Percentiles rank a stretch among this genome's conserved stretches.
Evolutionary conservation across 2,888 invertebrate genomes (phyloP).

Genomic region (Rhyacophila evoluta): DNA sequence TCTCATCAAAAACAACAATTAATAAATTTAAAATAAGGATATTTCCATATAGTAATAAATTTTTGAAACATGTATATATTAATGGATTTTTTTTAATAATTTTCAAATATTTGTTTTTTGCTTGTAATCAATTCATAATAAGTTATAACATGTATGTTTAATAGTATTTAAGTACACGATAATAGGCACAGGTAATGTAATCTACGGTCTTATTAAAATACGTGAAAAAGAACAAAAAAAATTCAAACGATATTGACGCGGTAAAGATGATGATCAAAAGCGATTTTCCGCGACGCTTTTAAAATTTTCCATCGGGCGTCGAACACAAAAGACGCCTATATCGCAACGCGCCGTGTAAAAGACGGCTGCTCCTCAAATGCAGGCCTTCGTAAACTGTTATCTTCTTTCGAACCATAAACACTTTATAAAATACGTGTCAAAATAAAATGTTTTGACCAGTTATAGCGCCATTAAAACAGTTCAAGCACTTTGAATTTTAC

Average conservation of each 20-base stretch:
- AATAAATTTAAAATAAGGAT: too few species aligned
- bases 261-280: constrained; percentile 19
- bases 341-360: not conserved
- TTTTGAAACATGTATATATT: too few species aligned
- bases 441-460: not conserved
- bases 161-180: too few species aligned
- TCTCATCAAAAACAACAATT: too few species aligned
- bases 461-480: not conserved
- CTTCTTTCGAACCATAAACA: not conserved
- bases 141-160: too few species aligned
- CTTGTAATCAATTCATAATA: too few species aligned
- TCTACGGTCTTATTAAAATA: constrained; percentile 5
- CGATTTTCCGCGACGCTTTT: constrained; percentile 9
- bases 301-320: constrained; percentile 20
- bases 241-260: not conserved
- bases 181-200: not conserved
- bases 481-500: not conserved
- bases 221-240: not conserved
- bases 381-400: not conserved
- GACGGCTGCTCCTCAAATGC: not conserved
- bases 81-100: too few species aligned
- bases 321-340: constrained; percentile 18
- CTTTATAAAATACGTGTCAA: not conserved
- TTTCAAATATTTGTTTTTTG: too few species aligned
- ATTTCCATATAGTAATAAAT: too few species aligned